Percentiles rank a stretch among this genome's conserved stretches.
Conservation (phyloP, 2,797 vertebrate species). For the Lacerta viridis region DNA sequence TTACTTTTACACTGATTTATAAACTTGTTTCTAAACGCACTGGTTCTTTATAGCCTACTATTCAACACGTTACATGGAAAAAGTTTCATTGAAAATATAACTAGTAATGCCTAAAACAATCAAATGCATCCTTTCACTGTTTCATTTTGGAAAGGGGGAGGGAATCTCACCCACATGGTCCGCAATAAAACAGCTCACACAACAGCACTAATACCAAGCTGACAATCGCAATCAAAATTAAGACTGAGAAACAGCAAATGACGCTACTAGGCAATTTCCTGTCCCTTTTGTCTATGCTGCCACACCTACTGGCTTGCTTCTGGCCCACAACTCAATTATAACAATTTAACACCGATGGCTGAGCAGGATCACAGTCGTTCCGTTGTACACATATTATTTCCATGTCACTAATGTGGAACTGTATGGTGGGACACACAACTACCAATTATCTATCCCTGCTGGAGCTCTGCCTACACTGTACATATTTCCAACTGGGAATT, state of each 20-base stretch:
- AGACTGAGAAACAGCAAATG: conserved; percentile 45
- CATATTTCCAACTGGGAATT: conserved; percentile 7
- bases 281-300: conserved; percentile 64
- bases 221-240: conserved; percentile 65
- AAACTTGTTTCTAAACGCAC: not conserved
- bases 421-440: conserved; percentile 20
- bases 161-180: conserved; percentile 44
- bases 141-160: conserved; percentile 13
- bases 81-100: not conserved
- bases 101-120: conserved; percentile 11
- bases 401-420: conserved; percentile 56
- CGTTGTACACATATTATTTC: conserved; percentile 62
- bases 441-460: conserved; percentile 38
- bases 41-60: not conserved
- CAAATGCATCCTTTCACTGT: conserved; percentile 56
- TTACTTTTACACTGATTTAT: not conserved
- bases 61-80: not conserved
- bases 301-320: conserved; percentile 58
- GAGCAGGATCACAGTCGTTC: conserved; percentile 67
- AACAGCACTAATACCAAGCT: conserved; percentile 33
- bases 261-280: conserved; percentile 59
- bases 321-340: conserved; percentile 71
- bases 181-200: conserved; percentile 47
- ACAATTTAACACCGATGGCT: conserved; percentile 64
- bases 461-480: conserved; percentile 45